A percentile compares a stretch with the other conserved stretches of the same genome.
phyloP scores from a whole-genome alignment of 2,888 invertebrate species.

The Aleiodes testaceus region DNA sequence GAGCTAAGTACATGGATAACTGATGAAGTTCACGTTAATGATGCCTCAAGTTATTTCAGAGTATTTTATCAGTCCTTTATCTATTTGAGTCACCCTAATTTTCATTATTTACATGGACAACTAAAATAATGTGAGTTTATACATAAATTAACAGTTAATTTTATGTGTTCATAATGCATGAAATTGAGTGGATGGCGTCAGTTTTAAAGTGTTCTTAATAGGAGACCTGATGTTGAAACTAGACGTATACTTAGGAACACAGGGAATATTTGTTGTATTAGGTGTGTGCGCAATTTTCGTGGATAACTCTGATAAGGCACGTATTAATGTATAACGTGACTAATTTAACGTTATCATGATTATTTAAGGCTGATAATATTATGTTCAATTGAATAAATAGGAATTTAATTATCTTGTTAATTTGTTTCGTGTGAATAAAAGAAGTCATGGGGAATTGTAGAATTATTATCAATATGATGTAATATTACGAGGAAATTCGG shows the following conservation, averaged over 20 bases:
- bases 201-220: background rate
- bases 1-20: conserved; percentile 27
- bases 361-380: background rate
- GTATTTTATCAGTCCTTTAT: conserved; percentile 4
- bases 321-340: background rate
- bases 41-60: background rate
- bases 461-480: too few relatives aligned
- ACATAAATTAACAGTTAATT: background rate
- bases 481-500: too few relatives aligned
- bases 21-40: conserved; percentile 30
- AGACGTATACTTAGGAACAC: background rate
- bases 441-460: too few relatives aligned
- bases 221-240: background rate
- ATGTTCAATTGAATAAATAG: too few relatives aligned
- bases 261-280: background rate
- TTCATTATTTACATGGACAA: background rate
- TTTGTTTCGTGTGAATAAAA: background rate
- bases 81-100: background rate
- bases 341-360: background rate
- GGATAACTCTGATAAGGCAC: background rate
- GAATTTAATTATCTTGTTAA: background rate
- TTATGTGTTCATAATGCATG: background rate
- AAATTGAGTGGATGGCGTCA: background rate
- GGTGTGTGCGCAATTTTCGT: background rate
- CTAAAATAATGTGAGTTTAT: background rate